Evolutionary conservation across 2,797 vertebrate genomes (phyloP).

Genomic region (Brotula barbata): DNA sequence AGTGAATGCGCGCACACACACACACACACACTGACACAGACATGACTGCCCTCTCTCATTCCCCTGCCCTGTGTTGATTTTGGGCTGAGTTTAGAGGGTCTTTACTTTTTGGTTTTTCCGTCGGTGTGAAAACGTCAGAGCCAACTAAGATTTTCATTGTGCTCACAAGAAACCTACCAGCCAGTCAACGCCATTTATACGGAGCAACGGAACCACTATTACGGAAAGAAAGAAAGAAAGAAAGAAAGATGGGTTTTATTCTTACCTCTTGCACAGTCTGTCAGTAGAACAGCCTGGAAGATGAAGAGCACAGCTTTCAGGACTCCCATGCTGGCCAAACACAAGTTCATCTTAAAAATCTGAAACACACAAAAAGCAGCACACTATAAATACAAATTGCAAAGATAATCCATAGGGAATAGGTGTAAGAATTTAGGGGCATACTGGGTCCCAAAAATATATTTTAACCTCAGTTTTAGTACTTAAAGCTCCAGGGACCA

Average conservation of each 20-base stretch:
- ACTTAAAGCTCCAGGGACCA: no score
- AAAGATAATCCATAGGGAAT: neutral
- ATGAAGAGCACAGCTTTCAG: constrained; percentile 69
- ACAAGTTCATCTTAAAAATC: constrained; percentile 61
- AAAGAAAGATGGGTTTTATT: constrained; percentile 9
- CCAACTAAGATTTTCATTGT: constrained; percentile 61
- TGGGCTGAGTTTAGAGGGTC: constrained; percentile 61
- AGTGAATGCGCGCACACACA: constrained; percentile 45
- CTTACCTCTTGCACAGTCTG: constrained; percentile 74
- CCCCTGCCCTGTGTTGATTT: constrained; percentile 68
- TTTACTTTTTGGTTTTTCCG: constrained; percentile 56
- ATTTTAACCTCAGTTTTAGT: no score
- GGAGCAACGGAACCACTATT: constrained; percentile 17
- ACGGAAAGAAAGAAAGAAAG: constrained; percentile 1
- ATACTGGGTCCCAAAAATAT: no score
- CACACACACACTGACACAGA: constrained; percentile 17
- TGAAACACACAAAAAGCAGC: constrained; percentile 59
- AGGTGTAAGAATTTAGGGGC: neutral
- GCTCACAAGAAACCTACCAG: constrained; percentile 50
- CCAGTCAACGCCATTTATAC: constrained; percentile 43
- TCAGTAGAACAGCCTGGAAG: constrained; percentile 66
- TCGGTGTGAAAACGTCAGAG: constrained; percentile 44
- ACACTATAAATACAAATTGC: constrained; percentile 14
- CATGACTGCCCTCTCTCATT: constrained; percentile 63
- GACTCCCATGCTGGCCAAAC: constrained; percentile 63